Conservation (phyloP, 2,113 vertebrate species). For the Halichoerus grypus region DNA sequence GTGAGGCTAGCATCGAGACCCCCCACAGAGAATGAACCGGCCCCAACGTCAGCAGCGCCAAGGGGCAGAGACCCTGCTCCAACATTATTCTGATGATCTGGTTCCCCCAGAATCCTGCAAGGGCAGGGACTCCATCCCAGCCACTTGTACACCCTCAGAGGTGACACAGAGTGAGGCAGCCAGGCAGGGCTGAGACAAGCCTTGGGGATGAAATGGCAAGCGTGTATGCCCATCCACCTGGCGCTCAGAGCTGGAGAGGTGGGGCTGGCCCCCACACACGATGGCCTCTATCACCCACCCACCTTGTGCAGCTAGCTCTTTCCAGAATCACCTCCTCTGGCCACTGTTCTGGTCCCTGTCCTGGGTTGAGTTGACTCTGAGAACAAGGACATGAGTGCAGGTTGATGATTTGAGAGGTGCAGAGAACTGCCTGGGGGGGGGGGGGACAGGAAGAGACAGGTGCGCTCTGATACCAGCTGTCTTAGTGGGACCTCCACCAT, state of each 20-base stretch:
- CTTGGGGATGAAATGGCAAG: background rate
- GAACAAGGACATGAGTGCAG: background rate
- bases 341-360: background rate
- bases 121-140: background rate
- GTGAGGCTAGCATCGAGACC: background rate
- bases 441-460: background rate
- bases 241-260: background rate
- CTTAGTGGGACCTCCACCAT: background rate
- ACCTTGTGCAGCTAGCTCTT: background rate
- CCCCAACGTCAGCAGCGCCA: rapidly evolving
- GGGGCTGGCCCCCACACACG: background rate
- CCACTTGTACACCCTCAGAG: background rate
- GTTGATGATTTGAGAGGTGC: background rate
- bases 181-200: background rate
- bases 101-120: background rate
- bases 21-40: background rate
- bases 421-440: background rate
- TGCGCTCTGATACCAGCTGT: background rate
- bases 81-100: background rate
- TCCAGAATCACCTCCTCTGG: background rate
- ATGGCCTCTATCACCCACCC: background rate
- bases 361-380: background rate
- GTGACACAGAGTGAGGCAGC: background rate
- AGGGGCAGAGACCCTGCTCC: background rate
- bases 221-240: background rate